phyloP scores from a whole-genome alignment of 2,113 vertebrate genomes.

The Myotis davidii region DNA sequence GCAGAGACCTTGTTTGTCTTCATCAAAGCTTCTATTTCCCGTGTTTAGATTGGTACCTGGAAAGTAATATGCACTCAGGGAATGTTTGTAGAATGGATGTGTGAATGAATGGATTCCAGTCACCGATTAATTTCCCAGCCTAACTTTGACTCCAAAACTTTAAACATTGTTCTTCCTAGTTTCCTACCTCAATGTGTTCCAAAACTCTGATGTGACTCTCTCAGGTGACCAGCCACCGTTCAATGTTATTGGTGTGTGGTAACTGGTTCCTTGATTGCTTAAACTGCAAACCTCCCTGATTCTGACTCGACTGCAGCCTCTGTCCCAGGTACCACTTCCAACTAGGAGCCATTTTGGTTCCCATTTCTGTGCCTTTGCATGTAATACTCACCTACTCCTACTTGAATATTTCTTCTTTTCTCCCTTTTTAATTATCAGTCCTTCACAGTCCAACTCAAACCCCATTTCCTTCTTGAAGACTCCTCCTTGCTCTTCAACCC shows the following conservation, averaged over 20 bases:
- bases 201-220: background rate
- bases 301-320: background rate
- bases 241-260: background rate
- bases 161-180: background rate
- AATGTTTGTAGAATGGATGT: constrained; percentile 2
- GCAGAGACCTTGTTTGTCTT: background rate
- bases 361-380: background rate
- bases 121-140: background rate
- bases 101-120: background rate
- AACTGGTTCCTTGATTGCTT: background rate
- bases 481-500: background rate
- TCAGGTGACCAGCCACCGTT: background rate
- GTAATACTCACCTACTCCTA: background rate
- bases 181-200: background rate
- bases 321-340: background rate
- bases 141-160: background rate
- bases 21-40: constrained; percentile 4
- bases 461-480: background rate
- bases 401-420: background rate
- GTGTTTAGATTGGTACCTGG: background rate
- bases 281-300: background rate
- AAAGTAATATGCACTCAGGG: background rate
- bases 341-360: accelerated
- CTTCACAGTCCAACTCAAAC: background rate
- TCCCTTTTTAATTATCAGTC: background rate